Conservation (phyloP, 2,888 invertebrate genomes). For the Metalampra italica region DNA sequence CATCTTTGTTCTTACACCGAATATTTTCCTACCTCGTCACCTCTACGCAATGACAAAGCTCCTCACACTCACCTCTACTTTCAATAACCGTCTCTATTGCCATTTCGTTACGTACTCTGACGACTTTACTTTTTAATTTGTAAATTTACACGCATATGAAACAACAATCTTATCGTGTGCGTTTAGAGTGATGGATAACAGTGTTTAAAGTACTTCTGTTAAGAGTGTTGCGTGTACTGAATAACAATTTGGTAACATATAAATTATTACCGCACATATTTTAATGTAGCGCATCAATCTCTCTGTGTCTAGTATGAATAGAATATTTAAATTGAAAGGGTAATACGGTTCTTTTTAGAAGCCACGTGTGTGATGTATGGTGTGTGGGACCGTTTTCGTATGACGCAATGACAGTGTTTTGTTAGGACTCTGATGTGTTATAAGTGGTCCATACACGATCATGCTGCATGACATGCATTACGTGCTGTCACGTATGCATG, state of each 20-base stretch:
- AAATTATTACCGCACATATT: conserved; percentile 53
- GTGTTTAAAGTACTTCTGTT: neutral
- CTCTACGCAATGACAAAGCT: conserved; percentile 31
- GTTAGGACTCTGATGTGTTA: conserved; percentile 2
- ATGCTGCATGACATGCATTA: too few relatives aligned
- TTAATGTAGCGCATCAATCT: conserved; percentile 61
- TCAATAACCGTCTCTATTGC: conserved; percentile 25
- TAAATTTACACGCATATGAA: conserved; percentile 22
- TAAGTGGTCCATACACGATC: too few relatives aligned
- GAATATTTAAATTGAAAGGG: conserved; percentile 56
- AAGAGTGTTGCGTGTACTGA: conserved; percentile 10
- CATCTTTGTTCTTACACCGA: conserved; percentile 64
- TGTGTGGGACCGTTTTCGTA: conserved; percentile 15
- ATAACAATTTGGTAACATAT: conserved; percentile 19
- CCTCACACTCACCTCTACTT: conserved; percentile 6
- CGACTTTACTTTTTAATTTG: conserved; percentile 4
- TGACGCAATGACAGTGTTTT: conserved; percentile 20
- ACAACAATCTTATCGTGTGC: conserved; percentile 6
- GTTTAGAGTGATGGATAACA: neutral
- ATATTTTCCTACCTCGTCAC: conserved; percentile 75
- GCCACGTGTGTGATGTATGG: conserved; percentile 27
- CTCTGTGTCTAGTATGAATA: conserved; percentile 47
- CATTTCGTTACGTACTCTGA: conserved; percentile 16
- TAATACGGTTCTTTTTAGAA: conserved; percentile 45
- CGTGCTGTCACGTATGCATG: too few relatives aligned